phyloP scores from a whole-genome alignment of 2,888 invertebrate species.

The Troglohyphantes excavatus region DNA sequence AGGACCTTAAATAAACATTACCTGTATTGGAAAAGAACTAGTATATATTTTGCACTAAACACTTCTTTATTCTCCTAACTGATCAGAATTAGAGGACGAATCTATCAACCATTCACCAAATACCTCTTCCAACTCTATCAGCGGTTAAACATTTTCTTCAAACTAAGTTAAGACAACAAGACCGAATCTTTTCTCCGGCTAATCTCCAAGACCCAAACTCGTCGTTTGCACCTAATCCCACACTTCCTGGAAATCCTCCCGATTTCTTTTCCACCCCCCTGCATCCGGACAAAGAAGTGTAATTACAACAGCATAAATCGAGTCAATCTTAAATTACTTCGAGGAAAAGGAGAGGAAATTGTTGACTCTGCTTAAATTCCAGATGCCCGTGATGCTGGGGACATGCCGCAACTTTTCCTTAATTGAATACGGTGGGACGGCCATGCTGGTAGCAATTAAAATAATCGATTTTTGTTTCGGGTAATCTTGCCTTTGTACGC shows the following conservation, averaged over 20 bases:
- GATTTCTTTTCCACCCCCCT: neutral
- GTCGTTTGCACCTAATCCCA: neutral
- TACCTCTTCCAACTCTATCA: too few species aligned
- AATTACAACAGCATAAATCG: conserved; percentile 41
- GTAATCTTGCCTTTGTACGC: conserved; percentile 1
- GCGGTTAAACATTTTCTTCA: neutral
- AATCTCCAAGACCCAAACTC: neutral
- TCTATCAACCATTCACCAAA: too few species aligned
- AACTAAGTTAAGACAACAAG: neutral
- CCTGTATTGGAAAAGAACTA: too few species aligned
- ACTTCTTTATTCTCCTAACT: too few species aligned
- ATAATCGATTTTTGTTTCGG: conserved; percentile 44
- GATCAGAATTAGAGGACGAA: too few species aligned
- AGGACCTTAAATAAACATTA: too few species aligned
- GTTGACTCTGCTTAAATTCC: conserved; percentile 52
- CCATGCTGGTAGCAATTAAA: conserved; percentile 45
- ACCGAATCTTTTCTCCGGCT: neutral
- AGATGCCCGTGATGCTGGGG: neutral
- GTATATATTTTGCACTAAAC: too few species aligned
- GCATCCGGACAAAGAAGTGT: conserved; percentile 32
- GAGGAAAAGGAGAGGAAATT: conserved; percentile 36
- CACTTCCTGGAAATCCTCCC: conserved; percentile 19
- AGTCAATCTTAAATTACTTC: conserved; percentile 38
- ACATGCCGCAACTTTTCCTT: conserved; percentile 29
- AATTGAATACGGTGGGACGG: conserved; percentile 43